phyloP scores from a whole-genome alignment of 2,888 invertebrate species.

The Thalpophila matura region DNA sequence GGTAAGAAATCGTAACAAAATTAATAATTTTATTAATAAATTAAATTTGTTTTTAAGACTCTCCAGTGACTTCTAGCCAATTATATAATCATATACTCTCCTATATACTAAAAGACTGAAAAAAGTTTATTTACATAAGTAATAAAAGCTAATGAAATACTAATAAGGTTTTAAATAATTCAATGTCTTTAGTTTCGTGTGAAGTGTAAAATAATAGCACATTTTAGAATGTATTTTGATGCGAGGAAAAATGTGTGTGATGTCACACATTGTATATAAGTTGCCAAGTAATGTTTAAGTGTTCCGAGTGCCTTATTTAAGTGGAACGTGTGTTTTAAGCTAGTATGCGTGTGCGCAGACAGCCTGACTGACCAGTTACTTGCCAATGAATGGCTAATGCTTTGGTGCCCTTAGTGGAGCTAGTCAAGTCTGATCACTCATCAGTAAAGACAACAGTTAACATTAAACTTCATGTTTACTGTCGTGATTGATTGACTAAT shows the following conservation, averaged over 20 bases:
- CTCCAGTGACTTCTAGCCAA: background rate
- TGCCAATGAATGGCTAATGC: too few relatives aligned
- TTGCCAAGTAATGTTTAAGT: constrained; percentile 21
- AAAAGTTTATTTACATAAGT: constrained; percentile 8
- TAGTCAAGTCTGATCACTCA: too few relatives aligned
- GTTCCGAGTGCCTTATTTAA: constrained; percentile 1
- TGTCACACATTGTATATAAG: constrained; percentile 18
- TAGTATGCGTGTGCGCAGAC: too few relatives aligned
- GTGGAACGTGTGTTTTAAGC: too few relatives aligned
- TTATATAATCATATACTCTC: constrained; percentile 1
- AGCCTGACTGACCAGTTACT: too few relatives aligned
- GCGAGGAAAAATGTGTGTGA: constrained; percentile 3
- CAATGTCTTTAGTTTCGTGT: background rate
- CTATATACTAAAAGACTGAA: constrained; percentile 40
- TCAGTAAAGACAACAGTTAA: too few relatives aligned
- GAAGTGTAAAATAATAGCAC: constrained; percentile 3
- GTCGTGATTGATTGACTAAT: too few relatives aligned
- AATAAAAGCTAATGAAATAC: constrained; percentile 20
- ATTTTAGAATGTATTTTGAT: background rate
- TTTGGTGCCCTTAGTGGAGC: too few relatives aligned
- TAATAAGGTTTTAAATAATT: background rate
- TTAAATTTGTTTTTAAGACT: too few relatives aligned
- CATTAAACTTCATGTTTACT: too few relatives aligned
- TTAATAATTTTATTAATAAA: too few relatives aligned
- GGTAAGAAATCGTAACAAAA: too few relatives aligned